These are phyloP conservation scores for Anniella stebbinsi DNA, from an alignment of 2,797 vertebrate species.

Conservation along the genomic window DNA sequence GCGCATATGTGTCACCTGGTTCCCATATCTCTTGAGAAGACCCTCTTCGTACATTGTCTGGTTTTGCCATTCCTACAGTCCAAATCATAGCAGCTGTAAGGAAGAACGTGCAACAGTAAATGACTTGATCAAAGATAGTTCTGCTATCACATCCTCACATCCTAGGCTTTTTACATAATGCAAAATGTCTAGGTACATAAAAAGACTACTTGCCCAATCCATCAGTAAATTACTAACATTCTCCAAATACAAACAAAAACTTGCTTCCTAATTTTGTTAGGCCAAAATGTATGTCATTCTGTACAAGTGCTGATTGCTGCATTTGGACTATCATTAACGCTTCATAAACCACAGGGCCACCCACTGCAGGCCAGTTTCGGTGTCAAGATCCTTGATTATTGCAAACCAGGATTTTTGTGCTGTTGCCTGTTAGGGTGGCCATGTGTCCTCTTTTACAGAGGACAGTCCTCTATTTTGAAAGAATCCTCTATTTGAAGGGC, in stretches of 20 bases:
- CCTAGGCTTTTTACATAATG: neutral
- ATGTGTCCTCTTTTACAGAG: no score
- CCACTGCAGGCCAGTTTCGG: neutral
- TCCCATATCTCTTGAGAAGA: constrained; percentile 57
- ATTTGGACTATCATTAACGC: neutral
- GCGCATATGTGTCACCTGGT: constrained; percentile 74
- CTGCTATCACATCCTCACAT: neutral
- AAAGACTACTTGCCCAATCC: neutral
- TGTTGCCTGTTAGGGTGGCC: neutral
- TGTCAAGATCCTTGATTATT: neutral
- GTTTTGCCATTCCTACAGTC: constrained; percentile 94
- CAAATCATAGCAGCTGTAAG: constrained; percentile 93
- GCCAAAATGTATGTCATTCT: neutral
- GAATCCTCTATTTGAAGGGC: no score
- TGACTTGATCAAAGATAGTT: neutral
- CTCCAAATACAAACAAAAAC: neutral
- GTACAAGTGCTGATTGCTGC: neutral
- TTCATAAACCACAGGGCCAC: neutral
- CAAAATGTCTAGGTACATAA: neutral
- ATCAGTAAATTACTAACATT: neutral
- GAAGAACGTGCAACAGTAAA: constrained; percentile 13
- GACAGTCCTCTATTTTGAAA: no score
- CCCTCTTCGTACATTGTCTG: constrained; percentile 72
- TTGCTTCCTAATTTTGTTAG: neutral
- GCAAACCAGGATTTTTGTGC: neutral